Evolutionary conservation across 2,888 invertebrate genomes (phyloP), one percentile per base, ranked within the genome.

Genomic region (Carterocephalus palaemon): DNA sequence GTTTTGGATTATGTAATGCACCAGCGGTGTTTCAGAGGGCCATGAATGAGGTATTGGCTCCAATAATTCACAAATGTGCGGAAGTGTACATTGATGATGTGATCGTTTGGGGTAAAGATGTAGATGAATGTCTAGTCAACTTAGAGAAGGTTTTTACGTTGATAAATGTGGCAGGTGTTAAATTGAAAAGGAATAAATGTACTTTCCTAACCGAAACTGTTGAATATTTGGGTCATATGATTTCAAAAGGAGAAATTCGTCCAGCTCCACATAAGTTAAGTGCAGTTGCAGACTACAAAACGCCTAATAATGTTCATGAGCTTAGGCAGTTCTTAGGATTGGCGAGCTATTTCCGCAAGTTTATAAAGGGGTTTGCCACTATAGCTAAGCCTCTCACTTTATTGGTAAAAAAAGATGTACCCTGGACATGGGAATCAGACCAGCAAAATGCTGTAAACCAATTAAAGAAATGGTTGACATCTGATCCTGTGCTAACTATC

Each of bases 311-410:
- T 13, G 33, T 46, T 2, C 52, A 52, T 12, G 38, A 49, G 4
- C 38, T 54, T 2, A 29, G 49, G 2, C 52, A 51, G 28, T 54
- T 54, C 38, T n/a, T 57, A 1, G 57, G 54, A 1, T 13, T 57
- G 4, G 43, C 45, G 2, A 40, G 43, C 13, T 57, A 41, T 43
- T 57, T 51, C 20, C 12, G 53, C 0, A 48, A 43, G 6, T 57
- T 53, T 32, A 33, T 57, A 2, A 13, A 31, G 9, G 28, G 36
- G 5, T 49, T 50, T 37, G 40, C 55, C 4, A n/a, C 10, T 10
- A 48, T 53, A 6, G 39, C 53, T 1, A 39, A 23, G 8, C 51
- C 48, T 1, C 15, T 50, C 4, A 52, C 50, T 5, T 8, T 17
- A n/a, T 39, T 48, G 2, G 38, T 43, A 3, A 51, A 46, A 28